Percentiles rank a stretch among this genome's conserved stretches.
phyloP scores from a whole-genome alignment of 2,888 invertebrate species.

The Ischnus inquisitorius region DNA sequence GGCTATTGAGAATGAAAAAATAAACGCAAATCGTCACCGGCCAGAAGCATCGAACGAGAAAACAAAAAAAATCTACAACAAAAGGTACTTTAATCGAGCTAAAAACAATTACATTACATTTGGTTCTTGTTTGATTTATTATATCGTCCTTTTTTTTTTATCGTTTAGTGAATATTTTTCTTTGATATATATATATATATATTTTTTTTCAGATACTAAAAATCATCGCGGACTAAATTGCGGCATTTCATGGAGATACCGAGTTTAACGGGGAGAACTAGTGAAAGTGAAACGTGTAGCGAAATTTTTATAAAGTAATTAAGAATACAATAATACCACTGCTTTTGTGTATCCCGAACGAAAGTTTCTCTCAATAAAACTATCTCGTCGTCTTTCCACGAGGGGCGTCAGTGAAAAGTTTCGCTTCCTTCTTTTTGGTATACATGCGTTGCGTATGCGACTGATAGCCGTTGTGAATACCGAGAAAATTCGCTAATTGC shows the following conservation, averaged over 20 bases:
- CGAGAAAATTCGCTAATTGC: conserved; percentile 12
- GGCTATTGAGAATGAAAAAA: conserved; percentile 17
- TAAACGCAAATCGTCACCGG: conserved; percentile 1
- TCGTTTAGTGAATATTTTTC: not conserved
- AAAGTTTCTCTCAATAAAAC: conserved; percentile 53
- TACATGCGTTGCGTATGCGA: conserved; percentile 68
- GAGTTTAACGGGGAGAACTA: conserved; percentile 11
- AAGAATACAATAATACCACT: conserved; percentile 37
- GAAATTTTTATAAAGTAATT: conserved; percentile 34
- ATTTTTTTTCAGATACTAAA: conserved; percentile 31
- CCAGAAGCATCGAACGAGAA: not conserved
- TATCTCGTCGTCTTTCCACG: conserved; percentile 36
- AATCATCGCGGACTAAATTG: conserved; percentile 18
- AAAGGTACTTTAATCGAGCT: conserved; percentile 24
- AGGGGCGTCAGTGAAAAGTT: conserved; percentile 61
- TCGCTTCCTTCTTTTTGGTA: conserved; percentile 55
- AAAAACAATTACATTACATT: conserved; percentile 25
- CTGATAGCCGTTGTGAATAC: conserved; percentile 53
- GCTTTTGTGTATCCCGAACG: conserved; percentile 24
- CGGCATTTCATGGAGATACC: conserved; percentile 22
- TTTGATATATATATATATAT: not conserved
- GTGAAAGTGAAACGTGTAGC: conserved; percentile 38
- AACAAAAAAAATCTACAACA: not conserved
- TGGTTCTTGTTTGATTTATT: conserved; percentile 41
- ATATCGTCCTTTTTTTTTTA: not conserved